Conservation (phyloP, 2,113 vertebrate genomes). For the Catharus minimus region DNA sequence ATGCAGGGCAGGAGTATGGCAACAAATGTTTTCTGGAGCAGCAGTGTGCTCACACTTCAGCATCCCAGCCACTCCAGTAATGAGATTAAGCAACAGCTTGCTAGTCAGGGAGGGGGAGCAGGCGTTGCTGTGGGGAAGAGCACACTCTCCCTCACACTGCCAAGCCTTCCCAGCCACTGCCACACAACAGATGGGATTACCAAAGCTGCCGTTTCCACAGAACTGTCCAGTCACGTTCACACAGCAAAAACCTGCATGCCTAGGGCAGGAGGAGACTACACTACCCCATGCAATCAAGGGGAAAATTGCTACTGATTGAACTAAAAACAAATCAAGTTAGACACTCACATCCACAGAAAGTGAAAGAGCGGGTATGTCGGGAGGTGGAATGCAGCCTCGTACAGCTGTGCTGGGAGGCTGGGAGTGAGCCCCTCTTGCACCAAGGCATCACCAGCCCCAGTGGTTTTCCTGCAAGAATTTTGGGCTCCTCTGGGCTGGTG, state of each 20-base stretch:
- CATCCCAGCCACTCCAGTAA: not conserved
- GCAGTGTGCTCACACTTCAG: not conserved
- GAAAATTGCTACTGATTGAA: not conserved
- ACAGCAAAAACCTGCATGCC: not conserved
- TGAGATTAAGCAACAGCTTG: constrained; percentile 11
- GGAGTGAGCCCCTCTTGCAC: rapidly evolving
- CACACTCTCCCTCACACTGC: not conserved
- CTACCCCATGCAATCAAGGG: not conserved
- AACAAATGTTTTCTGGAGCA: not conserved
- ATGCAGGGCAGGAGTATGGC: rapidly evolving
- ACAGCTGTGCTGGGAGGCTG: rapidly evolving
- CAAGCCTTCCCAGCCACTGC: not conserved
- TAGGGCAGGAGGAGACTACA: not conserved
- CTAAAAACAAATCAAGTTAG: not conserved
- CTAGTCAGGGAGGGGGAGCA: not conserved
- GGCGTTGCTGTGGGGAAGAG: not conserved
- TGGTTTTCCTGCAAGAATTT: not conserved
- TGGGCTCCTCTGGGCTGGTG: not conserved
- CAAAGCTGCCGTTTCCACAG: not conserved
- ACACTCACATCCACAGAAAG: rapidly evolving
- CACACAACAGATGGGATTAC: not conserved
- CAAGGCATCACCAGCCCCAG: not conserved
- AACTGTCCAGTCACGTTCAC: not conserved
- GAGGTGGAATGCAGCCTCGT: not conserved
- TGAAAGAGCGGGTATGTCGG: rapidly evolving